A percentile compares a stretch with the other conserved stretches of the same genome.
Evolutionary conservation across 2,113 vertebrate genomes (phyloP).

Genomic region (Collichthys lucidus): DNA sequence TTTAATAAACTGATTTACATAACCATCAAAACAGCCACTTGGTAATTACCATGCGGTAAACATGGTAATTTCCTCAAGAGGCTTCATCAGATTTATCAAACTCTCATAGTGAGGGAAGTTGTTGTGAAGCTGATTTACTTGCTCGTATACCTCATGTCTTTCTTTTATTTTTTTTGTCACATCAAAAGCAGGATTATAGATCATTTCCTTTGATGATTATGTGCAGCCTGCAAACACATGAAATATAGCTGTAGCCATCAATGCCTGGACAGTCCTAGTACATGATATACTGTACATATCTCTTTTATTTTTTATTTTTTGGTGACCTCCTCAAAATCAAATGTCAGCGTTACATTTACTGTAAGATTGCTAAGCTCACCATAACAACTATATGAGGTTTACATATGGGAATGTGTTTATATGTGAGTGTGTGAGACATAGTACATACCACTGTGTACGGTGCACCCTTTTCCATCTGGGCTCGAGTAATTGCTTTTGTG

Average conservation of each 20-base stretch:
- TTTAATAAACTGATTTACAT: conserved; percentile 75
- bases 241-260: background rate
- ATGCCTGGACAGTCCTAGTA: background rate
- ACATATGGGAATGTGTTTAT: background rate
- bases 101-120: conserved; percentile 35
- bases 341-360: background rate
- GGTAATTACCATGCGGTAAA: conserved; percentile 69
- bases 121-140: conserved; percentile 25
- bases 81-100: conserved; percentile 55
- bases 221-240: background rate
- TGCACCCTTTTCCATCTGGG: background rate
- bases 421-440: background rate
- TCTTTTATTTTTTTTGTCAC: conserved; percentile 1
- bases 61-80: conserved; percentile 63
- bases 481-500: conserved; percentile 31
- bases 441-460: background rate
- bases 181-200: background rate
- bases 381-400: too few species aligned
- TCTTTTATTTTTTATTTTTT: background rate
- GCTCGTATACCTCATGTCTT: background rate
- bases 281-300: background rate
- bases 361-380: background rate
- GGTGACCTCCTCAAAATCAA: background rate
- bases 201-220: conserved; percentile 1
- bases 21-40: conserved; percentile 71